These are phyloP conservation scores for Callionymus lyra DNA, from an alignment of 2,113 vertebrate species.

Conservation along the genomic window DNA sequence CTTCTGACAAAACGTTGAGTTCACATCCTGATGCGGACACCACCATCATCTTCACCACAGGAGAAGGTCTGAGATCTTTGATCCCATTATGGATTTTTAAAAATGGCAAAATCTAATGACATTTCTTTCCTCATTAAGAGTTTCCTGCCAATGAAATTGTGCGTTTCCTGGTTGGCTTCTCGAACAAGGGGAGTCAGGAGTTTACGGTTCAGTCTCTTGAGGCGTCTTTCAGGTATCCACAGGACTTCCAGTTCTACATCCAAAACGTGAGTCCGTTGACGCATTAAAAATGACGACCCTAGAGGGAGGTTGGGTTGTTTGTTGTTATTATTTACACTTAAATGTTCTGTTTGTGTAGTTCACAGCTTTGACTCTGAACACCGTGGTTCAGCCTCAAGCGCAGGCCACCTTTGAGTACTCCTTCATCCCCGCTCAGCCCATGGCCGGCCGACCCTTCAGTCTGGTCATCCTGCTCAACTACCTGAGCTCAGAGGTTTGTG, in stretches of 20 bases:
- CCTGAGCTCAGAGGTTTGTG: conserved; percentile 53
- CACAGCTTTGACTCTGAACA: conserved; percentile 65
- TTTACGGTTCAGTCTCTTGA: conserved; percentile 65
- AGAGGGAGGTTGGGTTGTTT: too few species aligned
- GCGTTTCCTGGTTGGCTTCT: conserved; percentile 69
- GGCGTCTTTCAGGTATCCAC: conserved; percentile 71
- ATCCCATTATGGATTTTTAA: not conserved
- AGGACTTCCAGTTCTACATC: conserved; percentile 72
- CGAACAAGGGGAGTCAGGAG: conserved; percentile 64
- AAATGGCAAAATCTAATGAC: not conserved
- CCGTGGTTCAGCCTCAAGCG: conserved; percentile 52
- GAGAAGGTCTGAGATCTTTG: conserved; percentile 52
- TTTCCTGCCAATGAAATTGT: conserved; percentile 69
- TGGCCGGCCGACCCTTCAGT: conserved; percentile 69
- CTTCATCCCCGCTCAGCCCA: conserved; percentile 68
- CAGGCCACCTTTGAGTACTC: conserved; percentile 73
- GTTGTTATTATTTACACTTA: too few species aligned
- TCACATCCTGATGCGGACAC: conserved; percentile 68
- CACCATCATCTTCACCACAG: conserved; percentile 64
- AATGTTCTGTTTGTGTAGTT: conserved; percentile 46
- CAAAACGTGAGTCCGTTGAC: conserved; percentile 61
- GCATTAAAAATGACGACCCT: not conserved
- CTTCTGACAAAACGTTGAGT: conserved; percentile 29
- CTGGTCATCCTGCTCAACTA: conserved; percentile 70
- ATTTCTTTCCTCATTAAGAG: conserved; percentile 34